These are phyloP conservation scores for Axis porcinus DNA, from an alignment of 2,113 vertebrate genomes.

Conservation along the genomic window DNA sequence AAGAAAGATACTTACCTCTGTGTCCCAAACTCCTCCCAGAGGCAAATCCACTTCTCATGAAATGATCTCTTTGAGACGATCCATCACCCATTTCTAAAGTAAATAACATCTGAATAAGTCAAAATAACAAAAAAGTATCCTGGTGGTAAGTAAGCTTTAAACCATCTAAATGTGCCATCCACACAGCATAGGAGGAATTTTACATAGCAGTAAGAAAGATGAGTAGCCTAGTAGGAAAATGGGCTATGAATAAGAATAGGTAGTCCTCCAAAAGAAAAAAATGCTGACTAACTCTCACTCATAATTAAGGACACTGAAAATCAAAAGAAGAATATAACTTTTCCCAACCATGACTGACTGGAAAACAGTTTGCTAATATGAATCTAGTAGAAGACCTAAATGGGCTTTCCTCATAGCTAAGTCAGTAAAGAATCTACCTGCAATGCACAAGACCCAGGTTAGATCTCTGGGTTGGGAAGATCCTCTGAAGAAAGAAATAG, in stretches of 20 bases:
- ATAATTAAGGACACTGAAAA: not conserved
- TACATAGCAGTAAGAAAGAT: not conserved
- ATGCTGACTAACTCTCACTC: not conserved
- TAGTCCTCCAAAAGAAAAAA: not conserved
- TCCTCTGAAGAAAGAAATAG: not conserved
- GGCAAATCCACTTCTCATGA: slow-evolving; percentile 28
- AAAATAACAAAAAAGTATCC: not conserved
- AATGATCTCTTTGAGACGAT: slow-evolving; percentile 37
- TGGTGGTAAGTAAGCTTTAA: not conserved
- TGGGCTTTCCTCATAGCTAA: not conserved
- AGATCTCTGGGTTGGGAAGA: not conserved
- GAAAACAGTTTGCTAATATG: not conserved
- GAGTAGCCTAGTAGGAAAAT: not conserved
- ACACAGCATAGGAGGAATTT: not conserved
- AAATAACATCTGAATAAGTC: slow-evolving; percentile 33
- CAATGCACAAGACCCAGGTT: not conserved
- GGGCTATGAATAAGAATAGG: not conserved
- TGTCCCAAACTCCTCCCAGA: slow-evolving; percentile 55
- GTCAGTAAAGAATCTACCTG: not conserved
- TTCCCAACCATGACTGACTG: not conserved
- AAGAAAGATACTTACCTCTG: slow-evolving; percentile 53
- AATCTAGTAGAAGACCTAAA: not conserved
- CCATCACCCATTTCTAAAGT: slow-evolving; percentile 60
- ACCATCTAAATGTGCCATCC: not conserved
- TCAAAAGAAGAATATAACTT: not conserved